Conservation (phyloP, 37 sponge, comb jelly and placozoan species). For the Tethya wilhelma region DNA sequence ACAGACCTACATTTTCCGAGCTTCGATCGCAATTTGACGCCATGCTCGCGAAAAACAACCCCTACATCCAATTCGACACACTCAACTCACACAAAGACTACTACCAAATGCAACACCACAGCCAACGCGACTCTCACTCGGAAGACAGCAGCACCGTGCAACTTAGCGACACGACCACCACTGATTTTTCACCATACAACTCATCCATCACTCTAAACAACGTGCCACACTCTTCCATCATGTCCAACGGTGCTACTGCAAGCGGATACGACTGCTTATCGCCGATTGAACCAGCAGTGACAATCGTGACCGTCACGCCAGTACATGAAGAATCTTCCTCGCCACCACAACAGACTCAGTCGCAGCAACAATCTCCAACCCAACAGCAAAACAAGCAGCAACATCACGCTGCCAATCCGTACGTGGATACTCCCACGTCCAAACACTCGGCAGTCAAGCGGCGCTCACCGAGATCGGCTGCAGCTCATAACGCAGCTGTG, state of each 20-base stretch:
- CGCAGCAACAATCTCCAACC: too few species aligned
- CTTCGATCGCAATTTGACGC: slow-evolving; percentile 52
- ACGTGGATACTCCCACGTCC: slow-evolving; percentile 55
- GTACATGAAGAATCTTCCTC: background rate
- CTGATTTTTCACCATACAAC: background rate
- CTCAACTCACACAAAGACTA: slow-evolving; percentile 43
- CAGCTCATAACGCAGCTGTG: too few species aligned
- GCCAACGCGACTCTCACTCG: background rate
- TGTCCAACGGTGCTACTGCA: background rate
- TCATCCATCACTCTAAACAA: slow-evolving; percentile 5
- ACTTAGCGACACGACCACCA: background rate
- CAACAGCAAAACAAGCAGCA: too few species aligned
- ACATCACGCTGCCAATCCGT: slow-evolving; percentile 21
- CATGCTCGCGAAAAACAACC: slow-evolving; percentile 38
- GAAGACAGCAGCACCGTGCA: background rate
- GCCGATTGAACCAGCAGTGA: background rate
- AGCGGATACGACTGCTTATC: slow-evolving; percentile 23
- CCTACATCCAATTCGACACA: slow-evolving; percentile 26
- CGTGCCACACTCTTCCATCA: too few species aligned
- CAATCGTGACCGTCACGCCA: too few species aligned
- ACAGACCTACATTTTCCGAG: slow-evolving; percentile 54
- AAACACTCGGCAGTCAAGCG: background rate
- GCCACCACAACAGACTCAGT: too few species aligned
- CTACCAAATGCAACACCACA: slow-evolving; percentile 16
- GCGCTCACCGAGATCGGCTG: too few species aligned